These are phyloP conservation scores for Apis dorsata DNA, from an alignment of 1,140 invertebrate genomes.

Conservation along the genomic window DNA sequence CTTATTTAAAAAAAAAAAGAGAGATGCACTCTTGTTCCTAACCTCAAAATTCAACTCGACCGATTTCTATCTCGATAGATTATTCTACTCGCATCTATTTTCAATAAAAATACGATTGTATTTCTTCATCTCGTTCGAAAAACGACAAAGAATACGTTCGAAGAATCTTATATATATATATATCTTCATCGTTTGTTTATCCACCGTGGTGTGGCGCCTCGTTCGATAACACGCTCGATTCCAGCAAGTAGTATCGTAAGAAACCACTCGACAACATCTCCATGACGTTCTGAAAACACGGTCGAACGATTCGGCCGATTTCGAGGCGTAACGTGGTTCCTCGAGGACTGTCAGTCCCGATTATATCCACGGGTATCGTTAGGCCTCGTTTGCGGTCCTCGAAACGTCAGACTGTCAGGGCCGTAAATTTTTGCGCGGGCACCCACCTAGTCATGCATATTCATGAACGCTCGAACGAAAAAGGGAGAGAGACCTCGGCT, in stretches of 20 bases:
- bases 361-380: slow-evolving; percentile 57
- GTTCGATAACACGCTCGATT: slow-evolving; percentile 35
- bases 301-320: slow-evolving; percentile 5
- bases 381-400: slow-evolving; percentile 51
- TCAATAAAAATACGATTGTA: slow-evolving; percentile 8
- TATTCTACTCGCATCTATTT: background rate
- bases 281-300: slow-evolving; percentile 38
- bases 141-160: background rate
- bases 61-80: background rate
- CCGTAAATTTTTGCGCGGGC: slow-evolving; percentile 63
- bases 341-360: slow-evolving; percentile 57
- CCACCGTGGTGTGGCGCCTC: background rate
- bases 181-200: background rate
- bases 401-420: slow-evolving; percentile 65
- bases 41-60: no score
- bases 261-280: slow-evolving; percentile 28
- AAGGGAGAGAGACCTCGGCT: slow-evolving; percentile 41
- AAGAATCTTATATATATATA: background rate
- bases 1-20: no score
- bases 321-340: slow-evolving; percentile 53
- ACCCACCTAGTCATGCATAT: slow-evolving; percentile 67
- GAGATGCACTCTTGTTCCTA: no score
- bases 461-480: slow-evolving; percentile 56
- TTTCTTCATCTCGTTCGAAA: background rate
- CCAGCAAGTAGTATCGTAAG: background rate